phyloP scores from a whole-genome alignment of 2,113 vertebrate genomes.

The Neomonachus schauinslandi region DNA sequence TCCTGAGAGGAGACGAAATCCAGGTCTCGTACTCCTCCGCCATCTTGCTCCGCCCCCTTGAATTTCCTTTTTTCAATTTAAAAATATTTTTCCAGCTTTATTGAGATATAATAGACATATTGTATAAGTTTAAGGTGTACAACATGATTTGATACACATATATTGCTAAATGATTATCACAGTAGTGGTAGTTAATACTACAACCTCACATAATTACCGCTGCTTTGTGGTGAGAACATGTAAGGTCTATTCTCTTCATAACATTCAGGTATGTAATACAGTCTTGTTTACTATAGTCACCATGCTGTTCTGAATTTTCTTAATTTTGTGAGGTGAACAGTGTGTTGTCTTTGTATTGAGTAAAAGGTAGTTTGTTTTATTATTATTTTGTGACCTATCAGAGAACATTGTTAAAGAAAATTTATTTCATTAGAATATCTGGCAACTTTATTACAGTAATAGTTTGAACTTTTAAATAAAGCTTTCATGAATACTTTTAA shows the following conservation, averaged over 20 bases:
- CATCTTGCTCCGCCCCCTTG: neutral
- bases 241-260: neutral
- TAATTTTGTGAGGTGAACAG: neutral
- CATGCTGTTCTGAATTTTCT: neutral
- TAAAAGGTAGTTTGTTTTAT: neutral
- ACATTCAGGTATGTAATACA: neutral
- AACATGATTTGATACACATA: neutral
- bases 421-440: constrained; percentile 1
- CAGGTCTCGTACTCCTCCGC: too few relatives aligned
- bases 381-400: neutral
- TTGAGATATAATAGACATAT: neutral
- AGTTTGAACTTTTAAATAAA: constrained; percentile 20
- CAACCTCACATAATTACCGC: neutral
- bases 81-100: neutral
- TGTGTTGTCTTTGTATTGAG: neutral
- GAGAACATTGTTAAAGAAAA: constrained; percentile 17
- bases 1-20: too few relatives aligned
- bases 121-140: neutral
- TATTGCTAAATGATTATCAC: neutral
- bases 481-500: neutral
- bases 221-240: neutral
- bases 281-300: neutral
- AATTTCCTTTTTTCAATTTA: neutral
- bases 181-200: neutral
- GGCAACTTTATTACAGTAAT: neutral